Evolutionary conservation across 2,888 invertebrate genomes (phyloP).

Genomic region (Ptychoptera contaminata): DNA sequence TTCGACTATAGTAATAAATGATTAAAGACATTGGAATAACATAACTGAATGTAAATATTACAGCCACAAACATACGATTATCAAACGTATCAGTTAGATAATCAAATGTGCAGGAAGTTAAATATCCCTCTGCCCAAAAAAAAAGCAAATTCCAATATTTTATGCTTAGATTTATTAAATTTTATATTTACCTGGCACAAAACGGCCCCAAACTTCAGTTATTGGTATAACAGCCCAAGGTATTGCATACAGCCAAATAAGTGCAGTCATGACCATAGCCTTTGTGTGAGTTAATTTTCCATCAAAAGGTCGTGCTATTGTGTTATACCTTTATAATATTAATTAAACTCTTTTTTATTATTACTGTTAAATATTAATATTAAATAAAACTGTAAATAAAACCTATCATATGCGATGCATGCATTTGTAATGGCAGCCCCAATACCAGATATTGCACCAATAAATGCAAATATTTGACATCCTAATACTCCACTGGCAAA

Average conservation of each 20-base stretch:
- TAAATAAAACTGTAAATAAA: slow-evolving; percentile 5
- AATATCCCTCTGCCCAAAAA: slow-evolving; percentile 80
- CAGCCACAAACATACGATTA: slow-evolving; percentile 57
- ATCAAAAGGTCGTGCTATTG: slow-evolving; percentile 69
- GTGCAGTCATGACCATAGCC: slow-evolving; percentile 54
- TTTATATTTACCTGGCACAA: slow-evolving; percentile 43
- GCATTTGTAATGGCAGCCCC: slow-evolving; percentile 68
- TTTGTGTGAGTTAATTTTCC: slow-evolving; percentile 68
- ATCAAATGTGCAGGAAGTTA: slow-evolving; percentile 73
- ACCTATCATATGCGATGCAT: slow-evolving; percentile 71
- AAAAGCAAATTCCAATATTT: no score
- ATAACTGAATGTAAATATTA: slow-evolving; percentile 64
- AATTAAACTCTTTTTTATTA: not conserved
- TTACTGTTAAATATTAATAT: no score
- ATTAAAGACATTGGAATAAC: slow-evolving; percentile 61
- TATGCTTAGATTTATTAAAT: not conserved
- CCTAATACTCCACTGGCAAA: slow-evolving; percentile 57
- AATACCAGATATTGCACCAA: slow-evolving; percentile 67
- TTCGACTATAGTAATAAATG: slow-evolving; percentile 70
- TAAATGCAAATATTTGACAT: slow-evolving; percentile 59
- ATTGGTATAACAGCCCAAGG: slow-evolving; percentile 70
- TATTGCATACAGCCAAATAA: slow-evolving; percentile 61
- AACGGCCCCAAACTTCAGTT: slow-evolving; percentile 70
- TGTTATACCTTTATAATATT: slow-evolving; percentile 33
- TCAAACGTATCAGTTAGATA: slow-evolving; percentile 66